These are phyloP conservation scores for Spheniscus humboldti DNA, from an alignment of 2,797 vertebrate species.

Conservation along the genomic window DNA sequence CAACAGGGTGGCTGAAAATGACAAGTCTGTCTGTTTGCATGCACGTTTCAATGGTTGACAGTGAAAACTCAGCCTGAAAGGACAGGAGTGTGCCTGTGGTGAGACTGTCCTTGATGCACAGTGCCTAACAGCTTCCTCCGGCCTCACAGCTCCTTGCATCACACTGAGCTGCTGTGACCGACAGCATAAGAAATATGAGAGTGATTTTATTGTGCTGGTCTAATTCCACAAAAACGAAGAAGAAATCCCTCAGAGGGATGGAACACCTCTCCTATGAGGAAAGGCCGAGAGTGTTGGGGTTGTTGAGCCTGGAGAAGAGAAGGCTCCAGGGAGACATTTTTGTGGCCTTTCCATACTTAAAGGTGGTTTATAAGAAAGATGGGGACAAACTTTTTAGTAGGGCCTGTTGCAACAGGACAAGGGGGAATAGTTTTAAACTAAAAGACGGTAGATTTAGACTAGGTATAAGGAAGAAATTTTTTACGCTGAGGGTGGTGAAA, in stretches of 20 bases:
- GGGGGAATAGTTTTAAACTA: neutral
- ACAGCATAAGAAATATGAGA: neutral
- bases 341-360: neutral
- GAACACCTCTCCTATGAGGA: neutral
- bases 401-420: neutral
- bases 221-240: neutral
- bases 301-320: neutral
- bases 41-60: neutral
- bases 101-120: neutral
- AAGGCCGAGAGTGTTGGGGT: neutral
- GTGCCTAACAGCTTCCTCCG: neutral
- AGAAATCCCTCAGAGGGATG: neutral
- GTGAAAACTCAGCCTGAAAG: neutral
- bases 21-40: neutral
- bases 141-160: neutral
- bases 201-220: neutral
- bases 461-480: neutral
- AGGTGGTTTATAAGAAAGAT: neutral
- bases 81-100: neutral
- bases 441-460: neutral
- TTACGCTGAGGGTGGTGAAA: neutral
- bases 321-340: neutral
- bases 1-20: neutral
- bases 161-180: neutral
- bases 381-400: neutral